Base-by-base conservation (phyloP, 1,140 invertebrate species). In the Rhopalosiphum maidis region DNA sequence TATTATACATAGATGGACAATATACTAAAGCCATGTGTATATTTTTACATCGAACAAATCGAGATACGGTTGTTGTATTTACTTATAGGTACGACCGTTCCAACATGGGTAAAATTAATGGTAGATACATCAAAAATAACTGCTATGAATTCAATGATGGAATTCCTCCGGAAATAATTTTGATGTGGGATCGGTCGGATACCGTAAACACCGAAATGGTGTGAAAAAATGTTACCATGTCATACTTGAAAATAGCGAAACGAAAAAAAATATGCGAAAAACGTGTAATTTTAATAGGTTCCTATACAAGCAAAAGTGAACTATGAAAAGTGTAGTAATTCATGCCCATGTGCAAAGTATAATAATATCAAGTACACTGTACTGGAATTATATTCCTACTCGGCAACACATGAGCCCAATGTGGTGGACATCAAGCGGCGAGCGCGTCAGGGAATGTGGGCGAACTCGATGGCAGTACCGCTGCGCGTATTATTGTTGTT, bases 361-460 rank as follows among this genome's bases (percentile, higher is more conserved):
- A 48, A 88, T 23, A 25, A 60, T 77, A n/a, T 77, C 21, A 51
- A 0, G 46, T n/a, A 87, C 23, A n/a, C 30, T 55, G 88, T 23
- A 89, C 51, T 22, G 48, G 51, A 48, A 51, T n/a, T 25, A 60
- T 11, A 22, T 37, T 54, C 54, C 23, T 15, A 23, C 30, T 51
- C 15, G 7, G 55, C 21, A 54, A 11, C 60, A 43, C 48, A 51
- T 51, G 48, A 51, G 15, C 48, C 23, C 54, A 15, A 25, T 4
- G 54, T n/a, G 41, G 55, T 90, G 89, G 55, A 91, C 77, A 91
- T 51, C 21, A 51, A 77, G 41, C 37, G 60, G 54, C 89, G 60
- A n/a, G 25, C 37, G 68, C 54, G 90, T 91, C 30, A 43, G 90
- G 41, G 90, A 91, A 91, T 91, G 90, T 83, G 90, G 90, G 90